Evolutionary conservation across 2,888 invertebrate species (phyloP), one percentile per base, ranked within the genome.

Genomic region (Macrosoma leucophasiata): DNA sequence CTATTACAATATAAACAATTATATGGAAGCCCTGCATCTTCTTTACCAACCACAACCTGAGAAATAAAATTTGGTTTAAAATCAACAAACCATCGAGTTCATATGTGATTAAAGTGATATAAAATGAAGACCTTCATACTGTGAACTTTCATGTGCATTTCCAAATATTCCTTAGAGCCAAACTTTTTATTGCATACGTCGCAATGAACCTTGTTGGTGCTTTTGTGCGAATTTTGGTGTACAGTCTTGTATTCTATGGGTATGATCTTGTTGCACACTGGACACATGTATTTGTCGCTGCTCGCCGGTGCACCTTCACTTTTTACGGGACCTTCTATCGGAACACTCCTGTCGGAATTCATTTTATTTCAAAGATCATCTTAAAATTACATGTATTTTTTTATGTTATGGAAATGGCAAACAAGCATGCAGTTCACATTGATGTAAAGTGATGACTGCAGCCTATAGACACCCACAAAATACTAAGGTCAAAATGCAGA

Each of bases 71-170:
- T 18, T 4, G 8, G 21, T n/a, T 13, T 13, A 9, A 28, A 28
- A 21, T 14, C 12, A 25, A 19, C 13, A 12, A 26, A 12, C n/a
- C 4, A 8, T 21, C n/a, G 4, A 21, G 4, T 21, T 21, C 5
- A 21, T 21, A n/a, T 21, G 4, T 7, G 17, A 5, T 5, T 24
- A 24, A 3, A 24, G 13, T 12, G 24, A 13, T 20, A 12, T 8
- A 24, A 18, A 5, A 11, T 12, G 12, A n/a, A n/a, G n/a, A n/a
- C n/a, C n/a, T n/a, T n/a, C n/a, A 72, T 59, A 43, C 69, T 78
- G 66, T 93, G 93, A 15, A 91, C 90, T 46, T 87, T 89, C 61
- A 90, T 86, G 59, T 93, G 93, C 91, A 93, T 90, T 9, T 88
- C 86, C 12, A 92, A 70, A 61, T 89, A 91, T 13, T 87, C 86